Percentiles rank a stretch among this genome's conserved stretches.
These are phyloP conservation scores for Rotaria macrura DNA, from an alignment of 2,888 invertebrate genomes.

Conservation along the genomic window DNA sequence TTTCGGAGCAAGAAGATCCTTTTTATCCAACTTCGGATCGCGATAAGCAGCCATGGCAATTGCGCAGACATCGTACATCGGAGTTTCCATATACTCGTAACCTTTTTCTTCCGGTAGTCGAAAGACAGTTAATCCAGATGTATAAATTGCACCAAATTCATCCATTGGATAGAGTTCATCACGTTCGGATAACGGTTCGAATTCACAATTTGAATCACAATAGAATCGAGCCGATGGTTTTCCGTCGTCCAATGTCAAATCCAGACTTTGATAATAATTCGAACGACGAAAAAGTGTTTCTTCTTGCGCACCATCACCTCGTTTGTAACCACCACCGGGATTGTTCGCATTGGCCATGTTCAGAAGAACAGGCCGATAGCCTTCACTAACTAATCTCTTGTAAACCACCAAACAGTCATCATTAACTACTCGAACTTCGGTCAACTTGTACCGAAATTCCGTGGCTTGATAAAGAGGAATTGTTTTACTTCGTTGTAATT, in stretches of 20 bases:
- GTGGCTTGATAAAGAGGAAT: neutral
- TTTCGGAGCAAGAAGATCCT: neutral
- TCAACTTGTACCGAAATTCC: neutral
- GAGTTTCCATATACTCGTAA: neutral
- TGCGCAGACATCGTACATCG: neutral
- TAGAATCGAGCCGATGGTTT: neutral
- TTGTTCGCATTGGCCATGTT: neutral
- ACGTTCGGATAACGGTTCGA: neutral
- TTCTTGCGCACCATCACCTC: conserved; percentile 14
- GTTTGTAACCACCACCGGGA: neutral
- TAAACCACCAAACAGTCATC: neutral
- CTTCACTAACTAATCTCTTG: neutral
- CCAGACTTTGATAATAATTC: conserved; percentile 4
- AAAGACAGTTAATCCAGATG: neutral
- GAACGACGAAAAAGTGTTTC: conserved; percentile 11
- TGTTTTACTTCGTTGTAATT: neutral
- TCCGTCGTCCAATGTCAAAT: neutral
- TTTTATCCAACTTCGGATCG: neutral
- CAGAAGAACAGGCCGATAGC: neutral
- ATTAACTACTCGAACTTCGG: neutral
- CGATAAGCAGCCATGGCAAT: conserved; percentile 19
- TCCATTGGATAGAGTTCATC: neutral
- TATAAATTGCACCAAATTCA: neutral
- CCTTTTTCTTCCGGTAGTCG: neutral
- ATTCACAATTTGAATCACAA: neutral